Percentiles rank a stretch among this genome's conserved stretches.
These are phyloP conservation scores for Drosophila nr. fundita DNA, from an alignment of 2,888 invertebrate species.

Conservation along the genomic window DNA sequence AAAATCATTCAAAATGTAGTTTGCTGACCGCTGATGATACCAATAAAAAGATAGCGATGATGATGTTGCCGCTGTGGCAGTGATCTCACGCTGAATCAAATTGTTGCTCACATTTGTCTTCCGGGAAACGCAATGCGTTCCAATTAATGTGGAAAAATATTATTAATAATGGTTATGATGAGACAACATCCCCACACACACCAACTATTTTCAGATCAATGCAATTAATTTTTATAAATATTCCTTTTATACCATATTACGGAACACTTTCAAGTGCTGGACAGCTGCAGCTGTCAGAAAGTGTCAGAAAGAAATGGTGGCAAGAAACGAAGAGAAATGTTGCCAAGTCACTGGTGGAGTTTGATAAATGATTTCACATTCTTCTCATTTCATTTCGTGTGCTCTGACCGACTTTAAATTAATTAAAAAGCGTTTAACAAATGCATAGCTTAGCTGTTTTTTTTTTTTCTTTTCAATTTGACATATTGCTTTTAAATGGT, in stretches of 20 bases:
- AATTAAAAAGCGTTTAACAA: constrained; percentile 61
- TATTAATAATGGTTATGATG: constrained; percentile 44
- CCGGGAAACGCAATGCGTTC: constrained; percentile 42
- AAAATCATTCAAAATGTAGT: constrained; percentile 27
- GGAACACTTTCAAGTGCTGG: constrained; percentile 60
- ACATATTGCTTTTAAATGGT: constrained; percentile 33
- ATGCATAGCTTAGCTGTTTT: constrained; percentile 27
- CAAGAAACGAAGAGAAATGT: not conserved
- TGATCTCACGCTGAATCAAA: constrained; percentile 52
- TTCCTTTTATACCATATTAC: constrained; percentile 11
- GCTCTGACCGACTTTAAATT: constrained; percentile 40
- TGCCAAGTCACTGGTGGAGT: constrained; percentile 40
- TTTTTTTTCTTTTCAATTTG: constrained; percentile 1
- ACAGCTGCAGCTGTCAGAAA: constrained; percentile 53
- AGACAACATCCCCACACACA: constrained; percentile 15
- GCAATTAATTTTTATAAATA: constrained; percentile 39
- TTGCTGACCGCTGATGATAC: constrained; percentile 22
- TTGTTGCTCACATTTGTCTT: constrained; percentile 45
- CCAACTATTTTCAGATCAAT: constrained; percentile 20
- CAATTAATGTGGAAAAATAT: constrained; percentile 61
- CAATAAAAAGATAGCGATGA: constrained; percentile 23
- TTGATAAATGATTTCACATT: constrained; percentile 60
- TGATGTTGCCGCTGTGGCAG: constrained; percentile 8
- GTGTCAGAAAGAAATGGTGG: constrained; percentile 9
- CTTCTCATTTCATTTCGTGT: constrained; percentile 6